Percentiles rank a stretch among this genome's conserved stretches.
These are phyloP conservation scores for Oncorhynchus mykiss DNA, from an alignment of 2,113 vertebrate genomes.

Conservation along the genomic window DNA sequence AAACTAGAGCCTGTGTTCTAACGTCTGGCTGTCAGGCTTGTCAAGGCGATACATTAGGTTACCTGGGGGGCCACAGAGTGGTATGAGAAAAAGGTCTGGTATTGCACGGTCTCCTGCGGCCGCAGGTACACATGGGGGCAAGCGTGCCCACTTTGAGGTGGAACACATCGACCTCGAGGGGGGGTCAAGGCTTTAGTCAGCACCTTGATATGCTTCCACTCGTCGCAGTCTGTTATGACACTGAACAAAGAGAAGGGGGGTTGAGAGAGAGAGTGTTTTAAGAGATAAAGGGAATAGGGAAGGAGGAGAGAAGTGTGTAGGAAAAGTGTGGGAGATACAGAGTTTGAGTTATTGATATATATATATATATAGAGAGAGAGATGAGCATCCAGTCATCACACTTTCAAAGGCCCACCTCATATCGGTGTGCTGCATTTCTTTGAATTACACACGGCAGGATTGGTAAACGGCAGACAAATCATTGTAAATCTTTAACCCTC, in stretches of 20 bases:
- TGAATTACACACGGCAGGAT: conserved; percentile 15
- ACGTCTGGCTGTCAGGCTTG: background rate
- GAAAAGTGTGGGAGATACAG: conserved; percentile 10
- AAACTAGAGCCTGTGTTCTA: too few relatives aligned
- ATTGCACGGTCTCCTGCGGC: conserved; percentile 84
- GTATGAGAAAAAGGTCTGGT: conserved; percentile 83
- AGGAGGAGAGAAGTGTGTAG: too few relatives aligned
- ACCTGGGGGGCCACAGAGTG: conserved; percentile 69
- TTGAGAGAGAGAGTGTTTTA: background rate
- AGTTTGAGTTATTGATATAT: conserved; percentile 13
- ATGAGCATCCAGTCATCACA: background rate
- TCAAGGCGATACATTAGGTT: conserved; percentile 6
- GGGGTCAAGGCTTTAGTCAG: conserved; percentile 75
- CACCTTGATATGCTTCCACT: conserved; percentile 89
- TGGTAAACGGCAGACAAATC: conserved; percentile 15
- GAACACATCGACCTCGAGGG: conserved; percentile 92
- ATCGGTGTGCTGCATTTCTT: conserved; percentile 6
- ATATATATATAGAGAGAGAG: background rate
- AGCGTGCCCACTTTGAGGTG: conserved; percentile 60
- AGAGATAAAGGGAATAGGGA: background rate
- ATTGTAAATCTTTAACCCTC: conserved; percentile 27
- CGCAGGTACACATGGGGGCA: conserved; percentile 85
- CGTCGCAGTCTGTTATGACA: conserved; percentile 80
- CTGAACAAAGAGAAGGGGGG: conserved; percentile 59
- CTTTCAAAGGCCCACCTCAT: background rate